A percentile compares a stretch with the other conserved stretches of the same genome.
These are phyloP conservation scores for Pomacea canaliculata DNA, from an alignment of 2,888 invertebrate species.

Conservation along the genomic window DNA sequence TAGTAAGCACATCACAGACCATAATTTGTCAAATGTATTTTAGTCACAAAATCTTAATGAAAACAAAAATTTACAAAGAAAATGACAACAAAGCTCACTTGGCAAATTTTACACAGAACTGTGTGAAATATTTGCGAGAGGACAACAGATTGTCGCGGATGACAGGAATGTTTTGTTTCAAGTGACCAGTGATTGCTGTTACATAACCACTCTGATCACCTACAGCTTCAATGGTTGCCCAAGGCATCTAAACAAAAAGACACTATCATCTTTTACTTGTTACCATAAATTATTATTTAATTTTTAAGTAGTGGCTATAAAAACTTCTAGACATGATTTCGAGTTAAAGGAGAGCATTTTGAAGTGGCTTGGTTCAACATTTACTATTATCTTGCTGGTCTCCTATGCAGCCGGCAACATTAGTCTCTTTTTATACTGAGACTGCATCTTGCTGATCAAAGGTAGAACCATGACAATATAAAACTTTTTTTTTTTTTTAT, in stretches of 20 bases:
- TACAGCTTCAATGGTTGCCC: slow-evolving; percentile 92
- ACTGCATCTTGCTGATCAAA: too few relatives aligned
- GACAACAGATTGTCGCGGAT: slow-evolving; percentile 89
- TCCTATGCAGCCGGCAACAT: too few relatives aligned
- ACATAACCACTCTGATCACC: slow-evolving; percentile 98
- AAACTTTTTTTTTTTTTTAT: too few relatives aligned
- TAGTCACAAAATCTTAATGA: too few relatives aligned
- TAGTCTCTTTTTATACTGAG: too few relatives aligned
- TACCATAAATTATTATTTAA: not conserved
- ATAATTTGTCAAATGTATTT: too few relatives aligned
- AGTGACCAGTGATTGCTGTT: slow-evolving; percentile 86
- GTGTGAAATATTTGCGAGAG: slow-evolving; percentile 96
- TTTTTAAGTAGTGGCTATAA: too few relatives aligned
- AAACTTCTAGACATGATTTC: not conserved
- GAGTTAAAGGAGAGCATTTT: not conserved
- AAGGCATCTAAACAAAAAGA: slow-evolving; percentile 77
- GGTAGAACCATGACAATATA: too few relatives aligned
- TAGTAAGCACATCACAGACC: too few relatives aligned
- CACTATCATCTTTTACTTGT: not conserved
- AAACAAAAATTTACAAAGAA: too few relatives aligned
- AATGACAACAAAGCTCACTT: slow-evolving; percentile 72
- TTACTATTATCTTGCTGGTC: too few relatives aligned
- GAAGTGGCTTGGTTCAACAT: too few relatives aligned
- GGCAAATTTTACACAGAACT: slow-evolving; percentile 96
- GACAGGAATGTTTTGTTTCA: slow-evolving; percentile 88